Evolutionary conservation across 2,888 invertebrate species (phyloP), one percentile per base, ranked within the genome.

Genomic region (Tupiocoris notatus): DNA sequence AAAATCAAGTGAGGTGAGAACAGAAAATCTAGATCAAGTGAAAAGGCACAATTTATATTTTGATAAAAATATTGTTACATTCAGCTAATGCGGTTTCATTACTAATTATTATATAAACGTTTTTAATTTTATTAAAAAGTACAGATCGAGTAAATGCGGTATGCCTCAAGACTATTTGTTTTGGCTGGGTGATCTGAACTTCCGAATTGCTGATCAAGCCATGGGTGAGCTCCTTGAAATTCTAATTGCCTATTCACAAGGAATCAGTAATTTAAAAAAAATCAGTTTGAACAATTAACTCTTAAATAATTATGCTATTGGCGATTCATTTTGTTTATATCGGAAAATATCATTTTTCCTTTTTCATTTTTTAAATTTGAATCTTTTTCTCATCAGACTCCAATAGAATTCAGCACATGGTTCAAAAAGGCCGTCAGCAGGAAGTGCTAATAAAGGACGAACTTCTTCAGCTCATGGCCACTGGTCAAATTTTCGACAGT

Each of bases 181-280:
- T 70, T 79, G 79, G 79, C 24, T 79, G 7, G 79, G 79, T 7
- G 79, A 79, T 58, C 68, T 79, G 59, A 79, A 79, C 65, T 79
- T 79, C 75, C 21, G 79, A 3, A 61, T 79, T 7, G 22, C 59
- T 7, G 74, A 78, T 58, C 59, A 18, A 1, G 24, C 57, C 21
- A 21, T 71, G 1, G 61, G 61, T 61, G 21, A 12, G 66, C 54
- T 17, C n/a, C n/a, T n/a, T n/a, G n/a, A n/a, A n/a, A n/a, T n/a
- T n/a, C n/a, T n/a, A n/a, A n/a, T n/a, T n/a, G n/a, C n/a, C n/a
- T n/a, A n/a, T n/a, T n/a, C n/a, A n/a, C n/a, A n/a, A n/a, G n/a
- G n/a, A n/a, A n/a, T n/a, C n/a, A n/a, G n/a, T n/a, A n/a, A n/a
- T n/a, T n/a, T n/a, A n/a, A n/a, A n/a, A n/a, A n/a, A n/a, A n/a